Base-by-base conservation (phyloP, 2,888 invertebrate species). In the Cryptocheilus praepositus region DNA sequence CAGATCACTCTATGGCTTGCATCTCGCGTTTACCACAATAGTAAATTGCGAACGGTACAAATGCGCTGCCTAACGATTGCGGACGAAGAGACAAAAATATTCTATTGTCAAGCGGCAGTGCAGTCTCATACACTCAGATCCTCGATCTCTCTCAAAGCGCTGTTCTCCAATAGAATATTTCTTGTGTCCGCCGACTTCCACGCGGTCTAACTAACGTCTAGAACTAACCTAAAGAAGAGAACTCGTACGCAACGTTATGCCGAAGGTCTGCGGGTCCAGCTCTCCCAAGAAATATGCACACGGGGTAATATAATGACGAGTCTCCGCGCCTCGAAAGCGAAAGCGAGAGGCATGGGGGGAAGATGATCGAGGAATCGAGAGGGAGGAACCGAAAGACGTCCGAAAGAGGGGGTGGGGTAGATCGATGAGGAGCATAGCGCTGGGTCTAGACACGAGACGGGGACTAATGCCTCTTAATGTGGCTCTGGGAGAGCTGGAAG, bases 401-500 rank as follows among this genome's bases (percentile, higher is more conserved):
- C 36, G 49, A 44, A 16, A 60, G 46, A 53, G 53, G 53, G 25
- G 46, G 43, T 11, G 11, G 60, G 49, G 16, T 44, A 44, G 49
- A 54, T 43, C 53, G 63, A 52, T 53, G 53, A 46, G 57, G 22
- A n/a, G 53, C 45, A 56, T 25, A 19, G 68, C 64, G 16, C 18
- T 25, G 44, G 61, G 55, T 49, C 36, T 36, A 36, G 36, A 36
- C 36, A 11, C 36, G 58, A 57, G 62, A 62, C 53, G 61, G 66
- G 54, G 61, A 70, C 77, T 81, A 85, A 81, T 86, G 86, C 83
- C 86, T 83, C 80, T 82, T 85, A 85, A 88, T 85, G 81, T 84
- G 84, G 81, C 84, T 86, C 80, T 86, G 88, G 76, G 87, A 87
- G 79, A 87, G 83, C 78, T 86, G 86, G 83, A 83, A 85, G 84